phyloP scores from a whole-genome alignment of 1,140 invertebrate genomes.

The Drosophila miranda region DNA sequence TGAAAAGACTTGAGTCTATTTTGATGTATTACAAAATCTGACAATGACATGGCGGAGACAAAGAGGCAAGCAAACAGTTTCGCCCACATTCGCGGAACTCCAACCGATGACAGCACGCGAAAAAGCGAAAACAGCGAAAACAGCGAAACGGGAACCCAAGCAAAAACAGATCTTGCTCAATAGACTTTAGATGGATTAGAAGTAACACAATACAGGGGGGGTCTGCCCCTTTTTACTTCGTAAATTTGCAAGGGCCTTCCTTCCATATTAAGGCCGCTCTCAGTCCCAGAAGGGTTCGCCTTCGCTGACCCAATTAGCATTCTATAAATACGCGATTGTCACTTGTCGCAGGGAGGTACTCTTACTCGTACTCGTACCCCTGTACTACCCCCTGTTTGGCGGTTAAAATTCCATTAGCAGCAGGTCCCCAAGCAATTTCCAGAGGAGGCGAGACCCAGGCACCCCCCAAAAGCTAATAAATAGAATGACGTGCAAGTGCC shows the following conservation, averaged over 20 bases:
- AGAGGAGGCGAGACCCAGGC: not conserved
- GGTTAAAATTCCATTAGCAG: slow-evolving; percentile 40
- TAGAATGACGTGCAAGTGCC: slow-evolving; percentile 22
- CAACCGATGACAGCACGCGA: slow-evolving; percentile 42
- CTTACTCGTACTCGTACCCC: not conserved
- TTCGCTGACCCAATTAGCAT: slow-evolving; percentile 43
- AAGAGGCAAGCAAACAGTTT: slow-evolving; percentile 18
- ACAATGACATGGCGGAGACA: slow-evolving; percentile 3
- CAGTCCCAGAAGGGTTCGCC: not conserved
- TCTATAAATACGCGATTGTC: slow-evolving; percentile 50
- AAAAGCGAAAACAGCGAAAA: slow-evolving; percentile 19
- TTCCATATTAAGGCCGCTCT: not conserved
- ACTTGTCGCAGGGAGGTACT: slow-evolving; percentile 13
- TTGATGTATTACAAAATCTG: slow-evolving; percentile 43
- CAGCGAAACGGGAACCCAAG: slow-evolving; percentile 17
- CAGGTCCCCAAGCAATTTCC: slow-evolving; percentile 35
- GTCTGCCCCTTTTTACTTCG: not conserved
- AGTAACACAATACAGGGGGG: slow-evolving; percentile 24
- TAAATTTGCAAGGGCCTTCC: not conserved
- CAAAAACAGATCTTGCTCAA: slow-evolving; percentile 37
- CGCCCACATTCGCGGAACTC: slow-evolving; percentile 30
- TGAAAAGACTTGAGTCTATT: slow-evolving; percentile 28
- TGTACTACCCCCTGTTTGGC: not conserved
- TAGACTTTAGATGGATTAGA: slow-evolving; percentile 49
- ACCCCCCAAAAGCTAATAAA: slow-evolving; percentile 38